phyloP scores from a whole-genome alignment of 2,888 invertebrate genomes.

The Sacculina carcini region DNA sequence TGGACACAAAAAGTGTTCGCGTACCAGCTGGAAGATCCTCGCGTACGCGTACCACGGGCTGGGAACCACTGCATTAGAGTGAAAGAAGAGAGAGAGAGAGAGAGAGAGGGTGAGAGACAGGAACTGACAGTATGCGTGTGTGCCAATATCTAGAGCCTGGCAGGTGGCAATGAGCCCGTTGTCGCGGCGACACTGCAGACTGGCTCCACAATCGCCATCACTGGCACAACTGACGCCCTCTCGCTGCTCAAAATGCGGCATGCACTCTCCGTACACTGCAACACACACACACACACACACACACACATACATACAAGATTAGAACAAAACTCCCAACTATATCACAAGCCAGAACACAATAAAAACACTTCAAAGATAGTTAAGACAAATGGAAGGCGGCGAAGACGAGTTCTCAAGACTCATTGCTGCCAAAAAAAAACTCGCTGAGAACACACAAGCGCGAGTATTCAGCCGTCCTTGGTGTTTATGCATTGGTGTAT shows the following conservation, averaged over 20 bases:
- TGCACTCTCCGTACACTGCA: slow-evolving; percentile 15
- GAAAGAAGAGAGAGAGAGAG: neutral
- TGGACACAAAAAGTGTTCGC: neutral
- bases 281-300: neutral
- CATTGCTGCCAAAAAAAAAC: too few relatives aligned
- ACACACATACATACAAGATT: slow-evolving; percentile 7
- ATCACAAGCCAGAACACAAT: too few relatives aligned
- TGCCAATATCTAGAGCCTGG: too few relatives aligned
- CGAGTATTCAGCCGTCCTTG: too few relatives aligned
- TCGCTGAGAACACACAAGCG: too few relatives aligned
- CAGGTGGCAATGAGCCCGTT: neutral
- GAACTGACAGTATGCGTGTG: too few relatives aligned
- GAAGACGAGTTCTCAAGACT: too few relatives aligned
- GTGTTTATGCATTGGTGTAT: too few relatives aligned
- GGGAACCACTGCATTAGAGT: neutral
- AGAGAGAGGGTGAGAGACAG: neutral
- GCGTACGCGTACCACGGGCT: neutral
- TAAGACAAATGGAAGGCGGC: too few relatives aligned
- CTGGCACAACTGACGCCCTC: slow-evolving; percentile 13
- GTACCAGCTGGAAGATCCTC: neutral
- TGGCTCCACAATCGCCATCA: slow-evolving; percentile 14
- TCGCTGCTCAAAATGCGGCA: slow-evolving; percentile 13
- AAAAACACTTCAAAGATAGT: too few relatives aligned
- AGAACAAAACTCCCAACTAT: too few relatives aligned
- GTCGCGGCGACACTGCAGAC: slow-evolving; percentile 11